Evolutionary conservation across 1,140 invertebrate genomes (phyloP), one percentile per base, ranked within the genome.

Genomic region (Luehdorfia chinensis): DNA sequence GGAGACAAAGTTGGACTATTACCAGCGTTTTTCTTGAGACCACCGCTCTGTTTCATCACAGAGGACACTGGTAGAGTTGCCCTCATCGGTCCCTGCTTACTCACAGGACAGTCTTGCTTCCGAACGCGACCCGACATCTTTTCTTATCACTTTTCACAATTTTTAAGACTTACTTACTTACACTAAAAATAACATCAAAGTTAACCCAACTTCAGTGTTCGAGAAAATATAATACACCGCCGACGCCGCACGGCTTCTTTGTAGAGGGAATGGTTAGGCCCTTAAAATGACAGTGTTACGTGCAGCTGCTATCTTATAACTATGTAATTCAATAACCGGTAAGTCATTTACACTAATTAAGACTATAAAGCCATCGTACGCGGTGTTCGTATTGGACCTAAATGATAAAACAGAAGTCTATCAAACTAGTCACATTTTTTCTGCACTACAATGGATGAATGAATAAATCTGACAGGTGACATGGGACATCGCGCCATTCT

Each of bases 21-120:
- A 64, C 87, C 88, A 55, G 90, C 87, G 55, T 89, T 91, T 71
- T 90, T 91, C 64, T 89, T 87, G 15, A 91, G 69, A 27, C 84
- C 88, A 14, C 87, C 89, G 59, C 89, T 88, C 62, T 91, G 90
- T 59, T 92, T 89, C 61, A 93, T 87, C 18, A 93, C 87, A 32
- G 92, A 93, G 51, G 91, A 91, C 53, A 93, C 91, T 33, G 92
- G 92, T 58, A 94, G 84, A 34, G 92, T 93, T 27, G 92, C 92
- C 74, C 91, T 90, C 90, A 93, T 91, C 49, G 92, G 92, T 18
- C 92, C 92, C 61, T 91, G 90, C 84, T 93, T 92, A 15, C 89
- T 87, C 46, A 88, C 88, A 50, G 90, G 89, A 71, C 90, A 91
- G 64, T 91, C 91, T 59, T 91, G 91, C 80, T 92, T 92, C 69